Conservation (phyloP, 1,140 invertebrate genomes). For the Olivierus martensii region DNA sequence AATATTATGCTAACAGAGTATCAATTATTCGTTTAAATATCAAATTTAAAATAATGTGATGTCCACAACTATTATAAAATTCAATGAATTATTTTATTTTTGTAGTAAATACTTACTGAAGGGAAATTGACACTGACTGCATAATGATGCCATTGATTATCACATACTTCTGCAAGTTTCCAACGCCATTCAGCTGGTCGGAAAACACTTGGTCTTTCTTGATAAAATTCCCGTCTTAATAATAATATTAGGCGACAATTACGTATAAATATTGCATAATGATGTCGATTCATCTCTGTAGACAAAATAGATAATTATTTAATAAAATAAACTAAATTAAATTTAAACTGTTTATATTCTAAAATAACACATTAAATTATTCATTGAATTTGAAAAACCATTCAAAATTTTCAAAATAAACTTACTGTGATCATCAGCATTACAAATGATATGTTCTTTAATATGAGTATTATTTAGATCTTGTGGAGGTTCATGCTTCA, state of each 20-base stretch:
- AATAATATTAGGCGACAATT: slow-evolving; percentile 92
- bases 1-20: too few species aligned
- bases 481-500: slow-evolving; percentile 55
- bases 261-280: slow-evolving; percentile 90
- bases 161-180: slow-evolving; percentile 57
- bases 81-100: too few species aligned
- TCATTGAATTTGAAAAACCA: neutral
- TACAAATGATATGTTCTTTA: slow-evolving; percentile 91
- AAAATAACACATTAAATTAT: neutral
- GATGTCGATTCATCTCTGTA: slow-evolving; percentile 63
- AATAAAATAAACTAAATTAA: neutral
- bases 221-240: slow-evolving; percentile 76
- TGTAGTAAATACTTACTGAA: slow-evolving; percentile 35
- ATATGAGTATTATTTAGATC: slow-evolving; percentile 41
- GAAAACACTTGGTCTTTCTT: slow-evolving; percentile 84
- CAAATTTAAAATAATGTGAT: too few species aligned
- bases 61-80: too few species aligned
- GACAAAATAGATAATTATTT: neutral
- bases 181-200: slow-evolving; percentile 90
- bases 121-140: slow-evolving; percentile 78
- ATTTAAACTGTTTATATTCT: neutral
- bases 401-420: slow-evolving; percentile 17
- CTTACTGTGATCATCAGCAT: slow-evolving; percentile 90
- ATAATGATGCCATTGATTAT: slow-evolving; percentile 98
- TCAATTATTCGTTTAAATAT: too few species aligned